Evolutionary conservation across 2,888 invertebrate species (phyloP).

Genomic region (Hirtodrosophila confusa): DNA sequence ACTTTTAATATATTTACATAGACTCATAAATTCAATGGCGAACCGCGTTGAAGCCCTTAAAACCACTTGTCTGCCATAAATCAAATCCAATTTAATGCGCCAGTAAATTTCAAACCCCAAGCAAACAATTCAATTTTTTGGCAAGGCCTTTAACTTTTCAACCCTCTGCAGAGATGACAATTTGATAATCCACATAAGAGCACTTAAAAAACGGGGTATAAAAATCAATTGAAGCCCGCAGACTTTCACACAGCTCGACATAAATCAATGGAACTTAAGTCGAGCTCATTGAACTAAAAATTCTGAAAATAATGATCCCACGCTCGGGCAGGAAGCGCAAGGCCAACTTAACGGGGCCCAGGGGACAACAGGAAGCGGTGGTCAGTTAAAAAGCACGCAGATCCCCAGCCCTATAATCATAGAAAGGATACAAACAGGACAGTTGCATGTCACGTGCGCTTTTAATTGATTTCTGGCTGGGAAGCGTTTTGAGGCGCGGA

Average conservation of each 20-base stretch:
- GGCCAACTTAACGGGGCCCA: constrained; percentile 58
- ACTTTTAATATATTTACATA: constrained; percentile 36
- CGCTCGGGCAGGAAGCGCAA: constrained; percentile 62
- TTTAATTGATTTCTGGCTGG: constrained; percentile 69
- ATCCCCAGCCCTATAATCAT: constrained; percentile 1
- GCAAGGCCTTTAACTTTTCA: constrained; percentile 40
- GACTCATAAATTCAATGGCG: constrained; percentile 37
- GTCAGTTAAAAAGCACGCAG: constrained; percentile 36
- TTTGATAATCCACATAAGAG: constrained; percentile 43
- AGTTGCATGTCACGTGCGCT: constrained; percentile 64
- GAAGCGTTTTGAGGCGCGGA: constrained; percentile 32
- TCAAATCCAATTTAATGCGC: constrained; percentile 59
- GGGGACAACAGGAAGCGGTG: constrained; percentile 64
- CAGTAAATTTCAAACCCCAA: constrained; percentile 18
- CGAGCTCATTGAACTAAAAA: constrained; percentile 33
- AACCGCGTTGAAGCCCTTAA: constrained; percentile 28
- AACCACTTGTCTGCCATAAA: constrained; percentile 68
- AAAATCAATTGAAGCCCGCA: constrained; percentile 59
- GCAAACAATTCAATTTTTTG: constrained; percentile 64
- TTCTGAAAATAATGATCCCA: constrained; percentile 57
- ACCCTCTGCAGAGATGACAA: constrained; percentile 48
- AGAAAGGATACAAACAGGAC: constrained; percentile 57
- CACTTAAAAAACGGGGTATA: constrained; percentile 26
- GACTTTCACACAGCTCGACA: constrained; percentile 43
- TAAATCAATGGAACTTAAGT: constrained; percentile 69